Percentiles rank a stretch among this genome's conserved stretches.
Evolutionary conservation across 2,113 vertebrate species (phyloP).

Genomic region (Natator depressus): DNA sequence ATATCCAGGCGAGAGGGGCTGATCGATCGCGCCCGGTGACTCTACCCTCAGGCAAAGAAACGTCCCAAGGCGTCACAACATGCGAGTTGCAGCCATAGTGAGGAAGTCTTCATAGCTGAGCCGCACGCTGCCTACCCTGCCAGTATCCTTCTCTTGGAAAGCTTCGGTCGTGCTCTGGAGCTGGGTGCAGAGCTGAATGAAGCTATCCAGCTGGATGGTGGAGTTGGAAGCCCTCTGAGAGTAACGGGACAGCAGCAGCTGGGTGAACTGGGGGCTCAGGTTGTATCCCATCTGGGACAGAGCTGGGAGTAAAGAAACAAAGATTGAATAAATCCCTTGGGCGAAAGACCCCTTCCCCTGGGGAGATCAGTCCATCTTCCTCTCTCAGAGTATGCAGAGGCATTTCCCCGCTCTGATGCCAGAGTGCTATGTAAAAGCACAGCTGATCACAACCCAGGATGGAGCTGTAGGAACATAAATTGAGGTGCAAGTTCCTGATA

Average conservation of each 20-base stretch:
- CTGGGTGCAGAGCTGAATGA: conserved; percentile 96
- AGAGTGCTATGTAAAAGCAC: background rate
- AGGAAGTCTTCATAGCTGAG: conserved; percentile 96
- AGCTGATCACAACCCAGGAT: background rate
- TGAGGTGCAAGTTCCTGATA: background rate
- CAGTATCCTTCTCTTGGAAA: conserved; percentile 91
- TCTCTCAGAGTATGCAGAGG: fast-evolving
- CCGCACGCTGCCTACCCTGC: conserved; percentile 81
- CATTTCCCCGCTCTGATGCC: fast-evolving
- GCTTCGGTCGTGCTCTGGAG: conserved; percentile 90
- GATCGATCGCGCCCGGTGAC: fast-evolving
- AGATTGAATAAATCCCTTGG: fast-evolving
- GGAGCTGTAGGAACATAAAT: background rate
- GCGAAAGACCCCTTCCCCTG: fast-evolving
- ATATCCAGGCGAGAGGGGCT: fast-evolving
- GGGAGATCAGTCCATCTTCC: fast-evolving
- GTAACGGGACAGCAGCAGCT: conserved; percentile 84
- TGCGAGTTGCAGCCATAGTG: conserved; percentile 82
- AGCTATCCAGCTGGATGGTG: conserved; percentile 91
- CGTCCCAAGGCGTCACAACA: conserved; percentile 79
- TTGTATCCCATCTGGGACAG: conserved; percentile 96
- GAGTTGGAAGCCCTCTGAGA: conserved; percentile 53
- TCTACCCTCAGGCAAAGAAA: background rate
- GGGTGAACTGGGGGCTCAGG: conserved; percentile 93
- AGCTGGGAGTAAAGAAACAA: conserved; percentile 74